These are phyloP conservation scores for Hypothenemus hampei DNA, from an alignment of 1,140 invertebrate genomes.

Conservation along the genomic window DNA sequence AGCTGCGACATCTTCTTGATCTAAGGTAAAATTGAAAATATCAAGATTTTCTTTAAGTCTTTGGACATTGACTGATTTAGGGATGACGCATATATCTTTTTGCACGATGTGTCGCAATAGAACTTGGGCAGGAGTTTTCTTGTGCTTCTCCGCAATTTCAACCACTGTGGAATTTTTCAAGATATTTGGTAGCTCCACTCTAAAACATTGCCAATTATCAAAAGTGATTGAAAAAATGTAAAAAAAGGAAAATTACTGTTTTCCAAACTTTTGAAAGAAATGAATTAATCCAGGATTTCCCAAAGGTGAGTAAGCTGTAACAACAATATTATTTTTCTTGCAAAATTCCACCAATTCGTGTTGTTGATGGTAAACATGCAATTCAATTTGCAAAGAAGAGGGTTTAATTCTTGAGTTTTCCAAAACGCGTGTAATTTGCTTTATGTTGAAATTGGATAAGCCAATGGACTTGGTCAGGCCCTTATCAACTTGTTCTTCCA, in stretches of 20 bases:
- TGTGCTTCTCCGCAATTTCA: constrained; percentile 62
- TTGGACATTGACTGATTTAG: constrained; percentile 72
- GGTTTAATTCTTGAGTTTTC: constrained; percentile 62
- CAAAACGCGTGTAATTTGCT: constrained; percentile 61
- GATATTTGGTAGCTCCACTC: constrained; percentile 59
- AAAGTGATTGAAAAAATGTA: constrained; percentile 35
- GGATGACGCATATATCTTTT: constrained; percentile 69
- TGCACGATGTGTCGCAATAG: constrained; percentile 72
- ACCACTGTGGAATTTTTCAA: constrained; percentile 62
- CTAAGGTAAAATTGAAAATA: constrained; percentile 60
- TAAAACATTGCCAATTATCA: constrained; percentile 37
- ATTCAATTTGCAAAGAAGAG: constrained; percentile 70
- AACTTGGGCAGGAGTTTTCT: constrained; percentile 72
- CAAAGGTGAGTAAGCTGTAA: constrained; percentile 81
- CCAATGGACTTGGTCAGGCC: constrained; percentile 67
- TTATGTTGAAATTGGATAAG: constrained; percentile 74
- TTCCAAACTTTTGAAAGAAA: constrained; percentile 38
- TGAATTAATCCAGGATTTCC: constrained; percentile 62
- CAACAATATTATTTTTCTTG: constrained; percentile 59
- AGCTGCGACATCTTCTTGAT: constrained; percentile 50
- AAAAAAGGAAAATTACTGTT: background rate
- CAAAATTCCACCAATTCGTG: constrained; percentile 69
- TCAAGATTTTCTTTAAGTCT: constrained; percentile 63
- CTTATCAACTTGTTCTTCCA: constrained; percentile 66
- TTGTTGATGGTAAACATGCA: constrained; percentile 82